Conservation (phyloP, 2,888 invertebrate species). For the Melitaea athalia region DNA sequence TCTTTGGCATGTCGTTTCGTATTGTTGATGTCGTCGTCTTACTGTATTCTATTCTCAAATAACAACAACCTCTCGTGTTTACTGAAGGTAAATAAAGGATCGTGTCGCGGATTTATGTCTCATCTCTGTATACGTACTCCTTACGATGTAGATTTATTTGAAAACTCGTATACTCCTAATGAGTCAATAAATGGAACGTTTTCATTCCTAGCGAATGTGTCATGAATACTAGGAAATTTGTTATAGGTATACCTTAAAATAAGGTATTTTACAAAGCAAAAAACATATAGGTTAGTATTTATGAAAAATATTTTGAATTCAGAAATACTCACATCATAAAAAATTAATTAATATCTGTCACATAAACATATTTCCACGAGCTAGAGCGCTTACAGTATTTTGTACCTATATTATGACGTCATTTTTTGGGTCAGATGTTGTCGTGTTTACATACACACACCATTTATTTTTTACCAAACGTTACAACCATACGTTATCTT, state of each 20-base stretch:
- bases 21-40: slow-evolving; percentile 1
- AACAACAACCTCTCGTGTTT: slow-evolving; percentile 47
- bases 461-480: no score
- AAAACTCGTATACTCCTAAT: background rate
- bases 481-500: no score
- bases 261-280: no score
- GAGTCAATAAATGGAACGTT: slow-evolving; percentile 1
- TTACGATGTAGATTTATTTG: slow-evolving; percentile 5
- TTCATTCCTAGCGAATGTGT: background rate
- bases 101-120: slow-evolving; percentile 35
- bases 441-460: no score
- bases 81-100: slow-evolving; percentile 50
- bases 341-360: background rate
- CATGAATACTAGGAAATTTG: background rate
- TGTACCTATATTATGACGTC: no score
- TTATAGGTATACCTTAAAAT: no score
- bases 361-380: no score
- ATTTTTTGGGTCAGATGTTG: no score
- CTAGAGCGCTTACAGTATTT: no score
- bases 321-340: background rate
- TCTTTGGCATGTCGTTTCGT: slow-evolving; percentile 6
- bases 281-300: no score
- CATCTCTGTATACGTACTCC: background rate
- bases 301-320: no score
- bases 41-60: slow-evolving; percentile 5